These are phyloP conservation scores for Eulemur coronatus DNA, from an alignment of 2,797 vertebrate genomes.

Conservation along the genomic window DNA sequence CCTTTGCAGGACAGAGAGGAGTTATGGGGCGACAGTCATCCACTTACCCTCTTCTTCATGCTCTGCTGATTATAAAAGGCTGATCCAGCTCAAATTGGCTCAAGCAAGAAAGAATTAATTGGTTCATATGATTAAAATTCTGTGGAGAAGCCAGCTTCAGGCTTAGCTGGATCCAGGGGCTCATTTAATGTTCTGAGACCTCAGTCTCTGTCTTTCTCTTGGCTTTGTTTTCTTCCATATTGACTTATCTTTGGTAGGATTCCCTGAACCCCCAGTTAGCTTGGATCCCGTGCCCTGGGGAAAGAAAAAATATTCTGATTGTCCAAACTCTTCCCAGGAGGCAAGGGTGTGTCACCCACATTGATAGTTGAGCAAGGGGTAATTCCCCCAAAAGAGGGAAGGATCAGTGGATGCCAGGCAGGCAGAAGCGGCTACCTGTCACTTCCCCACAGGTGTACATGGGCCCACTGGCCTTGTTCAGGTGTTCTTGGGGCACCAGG, in stretches of 20 bases:
- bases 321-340: not conserved
- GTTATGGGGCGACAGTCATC: accelerated
- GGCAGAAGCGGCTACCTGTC: not conserved
- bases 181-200: not conserved
- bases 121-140: not conserved
- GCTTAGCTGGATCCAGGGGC: not conserved
- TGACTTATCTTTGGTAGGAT: not conserved
- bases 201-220: not conserved
- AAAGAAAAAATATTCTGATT: not conserved
- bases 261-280: accelerated
- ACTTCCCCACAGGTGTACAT: not conserved
- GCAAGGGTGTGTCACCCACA: not conserved
- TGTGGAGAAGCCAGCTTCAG: not conserved
- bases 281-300: not conserved
- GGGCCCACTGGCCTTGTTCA: not conserved
- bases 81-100: not conserved
- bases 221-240: not conserved
- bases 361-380: not conserved
- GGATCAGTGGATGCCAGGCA: not conserved
- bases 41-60: accelerated
- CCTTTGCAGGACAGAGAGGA: not conserved
- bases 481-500: too few species aligned
- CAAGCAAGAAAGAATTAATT: accelerated
- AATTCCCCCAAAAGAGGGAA: not conserved
- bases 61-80: not conserved